These are phyloP conservation scores for Drosophila micromelanica DNA, from an alignment of 1,140 invertebrate species.

Conservation along the genomic window DNA sequence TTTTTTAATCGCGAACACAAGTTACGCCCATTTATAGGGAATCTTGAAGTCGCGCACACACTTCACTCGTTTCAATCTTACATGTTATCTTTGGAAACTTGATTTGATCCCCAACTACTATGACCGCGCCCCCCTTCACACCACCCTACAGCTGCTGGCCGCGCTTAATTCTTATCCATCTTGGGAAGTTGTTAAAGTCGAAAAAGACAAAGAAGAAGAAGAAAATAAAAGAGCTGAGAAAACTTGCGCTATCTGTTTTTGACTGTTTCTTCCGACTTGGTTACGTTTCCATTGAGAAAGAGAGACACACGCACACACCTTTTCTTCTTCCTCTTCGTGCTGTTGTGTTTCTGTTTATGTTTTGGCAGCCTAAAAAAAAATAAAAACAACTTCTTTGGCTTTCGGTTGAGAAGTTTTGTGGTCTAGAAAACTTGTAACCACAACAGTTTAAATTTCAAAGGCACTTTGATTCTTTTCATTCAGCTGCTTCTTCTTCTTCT, in stretches of 20 bases:
- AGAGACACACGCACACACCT: conserved; percentile 52
- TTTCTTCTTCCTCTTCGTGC: conserved; percentile 49
- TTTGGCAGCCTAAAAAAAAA: conserved; percentile 46
- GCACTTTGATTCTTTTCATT: conserved; percentile 51
- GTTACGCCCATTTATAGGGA: not conserved
- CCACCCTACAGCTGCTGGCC: conserved; percentile 8
- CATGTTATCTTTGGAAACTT: conserved; percentile 56
- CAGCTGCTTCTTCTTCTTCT: conserved; percentile 14
- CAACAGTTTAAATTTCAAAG: conserved; percentile 81
- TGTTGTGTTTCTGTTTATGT: conserved; percentile 56
- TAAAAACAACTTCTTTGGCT: conserved; percentile 56
- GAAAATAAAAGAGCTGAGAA: conserved; percentile 60
- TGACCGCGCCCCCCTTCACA: conserved; percentile 20
- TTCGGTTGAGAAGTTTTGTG: conserved; percentile 59
- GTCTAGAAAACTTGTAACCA: conserved; percentile 79
- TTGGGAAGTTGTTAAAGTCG: conserved; percentile 74
- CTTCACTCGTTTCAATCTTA: not conserved
- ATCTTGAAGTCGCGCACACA: not conserved
- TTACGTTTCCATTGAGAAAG: conserved; percentile 51
- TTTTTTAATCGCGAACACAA: no score
- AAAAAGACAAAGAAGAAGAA: conserved; percentile 24
- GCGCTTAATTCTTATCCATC: conserved; percentile 50
- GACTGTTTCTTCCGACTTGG: conserved; percentile 71
- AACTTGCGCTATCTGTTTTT: conserved; percentile 57
- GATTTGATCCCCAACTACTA: conserved; percentile 43